phyloP scores from a whole-genome alignment of 2,888 invertebrate genomes.

The Phorcus lineatus region DNA sequence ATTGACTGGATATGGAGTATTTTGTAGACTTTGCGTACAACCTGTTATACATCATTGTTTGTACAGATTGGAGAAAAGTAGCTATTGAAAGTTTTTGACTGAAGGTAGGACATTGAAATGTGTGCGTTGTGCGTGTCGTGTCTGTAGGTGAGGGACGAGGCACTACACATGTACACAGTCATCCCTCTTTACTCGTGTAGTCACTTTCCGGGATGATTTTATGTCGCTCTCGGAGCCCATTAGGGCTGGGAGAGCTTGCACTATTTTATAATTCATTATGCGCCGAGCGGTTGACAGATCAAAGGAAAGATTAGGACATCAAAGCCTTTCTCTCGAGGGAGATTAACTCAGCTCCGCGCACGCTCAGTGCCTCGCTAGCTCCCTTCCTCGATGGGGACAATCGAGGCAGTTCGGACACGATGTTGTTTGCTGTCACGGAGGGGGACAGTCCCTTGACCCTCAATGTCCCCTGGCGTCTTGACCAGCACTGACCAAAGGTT shows the following conservation, averaged over 20 bases:
- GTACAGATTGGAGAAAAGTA: no score
- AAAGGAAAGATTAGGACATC: slow-evolving; percentile 4
- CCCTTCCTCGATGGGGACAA: not conserved
- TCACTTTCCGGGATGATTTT: slow-evolving; percentile 2
- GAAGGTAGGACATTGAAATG: not conserved
- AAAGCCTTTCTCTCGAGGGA: not conserved
- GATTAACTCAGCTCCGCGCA: not conserved
- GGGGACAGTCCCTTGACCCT: not conserved
- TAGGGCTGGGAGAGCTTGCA: slow-evolving; percentile 7
- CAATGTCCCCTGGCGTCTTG: not conserved
- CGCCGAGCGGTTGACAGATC: slow-evolving; percentile 8
- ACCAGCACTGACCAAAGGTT: not conserved
- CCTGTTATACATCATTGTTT: no score
- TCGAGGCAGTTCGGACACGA: not conserved
- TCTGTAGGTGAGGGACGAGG: not conserved
- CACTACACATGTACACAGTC: not conserved
- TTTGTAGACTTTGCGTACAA: no score
- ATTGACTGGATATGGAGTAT: no score
- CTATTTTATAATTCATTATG: slow-evolving; percentile 13
- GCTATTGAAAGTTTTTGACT: no score
- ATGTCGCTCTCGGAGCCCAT: slow-evolving; percentile 13
- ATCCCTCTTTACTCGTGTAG: not conserved
- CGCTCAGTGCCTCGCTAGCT: not conserved
- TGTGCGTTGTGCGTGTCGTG: not conserved
- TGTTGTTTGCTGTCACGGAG: not conserved